Percentiles rank a stretch among this genome's conserved stretches.
These are phyloP conservation scores for Drosophila tristis DNA, from an alignment of 1,140 invertebrate genomes.

Conservation along the genomic window DNA sequence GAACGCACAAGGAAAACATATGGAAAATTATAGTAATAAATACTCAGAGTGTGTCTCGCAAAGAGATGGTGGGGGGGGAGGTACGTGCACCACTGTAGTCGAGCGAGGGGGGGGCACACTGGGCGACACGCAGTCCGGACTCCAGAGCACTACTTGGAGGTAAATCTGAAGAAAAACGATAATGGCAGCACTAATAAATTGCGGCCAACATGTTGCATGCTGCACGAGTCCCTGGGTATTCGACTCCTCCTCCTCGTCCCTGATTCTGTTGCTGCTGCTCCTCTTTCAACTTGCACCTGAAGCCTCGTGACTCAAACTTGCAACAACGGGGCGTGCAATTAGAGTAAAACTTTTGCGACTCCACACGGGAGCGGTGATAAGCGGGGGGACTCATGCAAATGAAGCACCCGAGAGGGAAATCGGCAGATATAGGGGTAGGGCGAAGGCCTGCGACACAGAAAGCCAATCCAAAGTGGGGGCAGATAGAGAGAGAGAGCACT, in stretches of 20 bases:
- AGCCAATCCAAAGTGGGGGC: conserved; percentile 14
- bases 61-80: neutral
- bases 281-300: conserved; percentile 54
- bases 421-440: no score
- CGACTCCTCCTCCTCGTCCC: neutral
- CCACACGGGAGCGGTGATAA: conserved; percentile 10
- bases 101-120: conserved; percentile 1
- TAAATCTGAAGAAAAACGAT: conserved; percentile 83
- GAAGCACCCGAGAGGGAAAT: conserved; percentile 31
- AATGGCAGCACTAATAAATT: conserved; percentile 83
- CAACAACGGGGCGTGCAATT: conserved; percentile 68
- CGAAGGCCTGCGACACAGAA: no score
- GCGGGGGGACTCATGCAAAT: conserved; percentile 59
- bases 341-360: conserved; percentile 62
- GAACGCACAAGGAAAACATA: conserved; percentile 80
- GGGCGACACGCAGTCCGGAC: conserved; percentile 51
- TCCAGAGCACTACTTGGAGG: conserved; percentile 33
- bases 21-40: conserved; percentile 83
- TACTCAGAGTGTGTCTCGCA: conserved; percentile 46
- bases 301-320: conserved; percentile 64
- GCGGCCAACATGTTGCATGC: conserved; percentile 80
- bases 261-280: neutral
- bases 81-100: conserved; percentile 9
- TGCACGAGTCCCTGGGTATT: conserved; percentile 57
- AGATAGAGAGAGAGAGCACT: conserved; percentile 29